Percentiles rank a stretch among this genome's conserved stretches.
phyloP scores from a whole-genome alignment of 2,797 vertebrate genomes.

The Malacoctenus gilli region DNA sequence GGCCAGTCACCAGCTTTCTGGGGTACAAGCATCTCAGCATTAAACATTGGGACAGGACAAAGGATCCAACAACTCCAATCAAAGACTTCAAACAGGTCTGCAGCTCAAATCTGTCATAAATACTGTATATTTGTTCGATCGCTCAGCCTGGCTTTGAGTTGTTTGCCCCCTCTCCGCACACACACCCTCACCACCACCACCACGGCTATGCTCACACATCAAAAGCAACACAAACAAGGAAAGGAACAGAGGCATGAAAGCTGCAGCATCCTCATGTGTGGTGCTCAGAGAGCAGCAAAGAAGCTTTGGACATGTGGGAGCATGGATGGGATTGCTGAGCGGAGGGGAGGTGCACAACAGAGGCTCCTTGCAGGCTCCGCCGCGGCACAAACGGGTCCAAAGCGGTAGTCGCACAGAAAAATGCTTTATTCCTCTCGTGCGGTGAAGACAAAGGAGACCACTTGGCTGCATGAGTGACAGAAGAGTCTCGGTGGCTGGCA shows the following conservation, averaged over 20 bases:
- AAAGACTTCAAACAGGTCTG: not conserved
- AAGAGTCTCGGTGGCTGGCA: conserved; percentile 28
- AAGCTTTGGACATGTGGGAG: conserved; percentile 34
- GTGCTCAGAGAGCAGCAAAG: conserved; percentile 14
- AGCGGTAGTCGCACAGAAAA: conserved; percentile 10
- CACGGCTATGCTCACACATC: conserved; percentile 11
- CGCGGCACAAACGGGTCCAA: conserved; percentile 21
- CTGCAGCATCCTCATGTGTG: conserved; percentile 2
- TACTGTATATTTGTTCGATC: conserved; percentile 22
- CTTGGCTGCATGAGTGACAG: conserved; percentile 14
- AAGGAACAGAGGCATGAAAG: conserved; percentile 14
- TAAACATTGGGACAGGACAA: not conserved
- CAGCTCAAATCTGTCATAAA: conserved; percentile 15
- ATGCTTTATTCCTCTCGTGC: conserved; percentile 23
- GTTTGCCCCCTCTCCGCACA: no score
- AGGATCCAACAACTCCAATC: not conserved
- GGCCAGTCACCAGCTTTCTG: not conserved
- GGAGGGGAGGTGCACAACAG: conserved; percentile 17
- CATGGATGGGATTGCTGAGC: conserved; percentile 20
- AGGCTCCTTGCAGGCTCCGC: conserved; percentile 11
- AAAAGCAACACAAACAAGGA: conserved; percentile 23
- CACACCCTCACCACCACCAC: no score
- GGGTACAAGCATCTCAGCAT: not conserved
- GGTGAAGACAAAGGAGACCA: conserved; percentile 11
- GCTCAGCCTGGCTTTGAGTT: conserved; percentile 1